phyloP scores from a whole-genome alignment of 2,888 invertebrate species.

The Dasypolia templi region DNA sequence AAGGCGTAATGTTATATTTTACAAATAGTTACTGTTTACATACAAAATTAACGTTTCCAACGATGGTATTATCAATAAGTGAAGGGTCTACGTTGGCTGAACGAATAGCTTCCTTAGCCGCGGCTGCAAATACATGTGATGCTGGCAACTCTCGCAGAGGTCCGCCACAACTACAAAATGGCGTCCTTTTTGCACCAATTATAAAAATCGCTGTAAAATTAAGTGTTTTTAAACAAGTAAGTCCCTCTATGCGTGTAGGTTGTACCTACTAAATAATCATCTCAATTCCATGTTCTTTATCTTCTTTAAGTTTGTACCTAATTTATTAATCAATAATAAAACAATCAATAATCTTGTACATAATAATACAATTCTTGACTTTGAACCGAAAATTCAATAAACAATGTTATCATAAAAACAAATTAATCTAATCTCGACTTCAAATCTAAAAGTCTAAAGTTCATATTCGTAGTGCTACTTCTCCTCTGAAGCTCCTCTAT shows the following conservation, averaged over 20 bases:
- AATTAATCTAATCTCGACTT: slow-evolving; percentile 18
- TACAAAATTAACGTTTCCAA: slow-evolving; percentile 86
- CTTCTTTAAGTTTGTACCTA: background rate
- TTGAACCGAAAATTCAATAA: slow-evolving; percentile 11
- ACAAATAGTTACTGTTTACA: background rate
- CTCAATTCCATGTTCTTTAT: background rate
- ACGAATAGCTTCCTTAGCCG: slow-evolving; percentile 81
- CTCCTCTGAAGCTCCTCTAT: background rate
- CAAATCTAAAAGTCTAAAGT: background rate
- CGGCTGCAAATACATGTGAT: slow-evolving; percentile 81
- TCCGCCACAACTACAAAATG: slow-evolving; percentile 86
- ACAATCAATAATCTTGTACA: background rate
- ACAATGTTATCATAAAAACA: too few relatives aligned
- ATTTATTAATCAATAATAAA: background rate
- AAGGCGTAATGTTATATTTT: too few relatives aligned
- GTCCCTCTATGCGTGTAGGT: too few relatives aligned
- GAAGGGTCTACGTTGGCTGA: slow-evolving; percentile 77
- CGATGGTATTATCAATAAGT: slow-evolving; percentile 79
- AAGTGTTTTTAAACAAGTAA: background rate
- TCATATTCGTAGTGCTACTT: background rate
- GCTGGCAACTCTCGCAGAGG: slow-evolving; percentile 81
- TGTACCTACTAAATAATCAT: background rate
- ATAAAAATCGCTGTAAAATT: slow-evolving; percentile 80
- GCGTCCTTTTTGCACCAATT: slow-evolving; percentile 85
- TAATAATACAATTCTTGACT: background rate